Conservation (phyloP, 1,140 invertebrate species). For the Pogonomyrmex barbatus region DNA sequence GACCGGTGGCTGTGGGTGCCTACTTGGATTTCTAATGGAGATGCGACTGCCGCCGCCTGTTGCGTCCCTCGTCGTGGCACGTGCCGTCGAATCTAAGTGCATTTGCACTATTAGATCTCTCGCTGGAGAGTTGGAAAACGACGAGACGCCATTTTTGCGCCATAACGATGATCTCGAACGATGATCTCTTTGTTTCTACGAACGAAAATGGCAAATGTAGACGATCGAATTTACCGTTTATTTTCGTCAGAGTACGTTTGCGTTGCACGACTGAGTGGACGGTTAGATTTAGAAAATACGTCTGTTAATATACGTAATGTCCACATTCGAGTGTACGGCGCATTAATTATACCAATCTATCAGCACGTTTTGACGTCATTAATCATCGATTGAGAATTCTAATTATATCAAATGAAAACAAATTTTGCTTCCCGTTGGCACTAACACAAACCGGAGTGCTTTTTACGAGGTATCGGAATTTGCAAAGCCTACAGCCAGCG, state of each 20-base stretch:
- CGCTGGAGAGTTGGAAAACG: not conserved
- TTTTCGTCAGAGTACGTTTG: not conserved
- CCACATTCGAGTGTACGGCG: conserved; percentile 4
- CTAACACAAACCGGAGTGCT: not conserved
- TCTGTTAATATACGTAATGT: conserved; percentile 16
- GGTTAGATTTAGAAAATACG: conserved; percentile 16
- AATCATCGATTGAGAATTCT: conserved; percentile 33
- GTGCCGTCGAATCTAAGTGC: conserved; percentile 48
- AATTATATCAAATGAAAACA: conserved; percentile 23
- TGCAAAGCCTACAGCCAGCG: not conserved
- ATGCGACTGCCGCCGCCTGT: conserved; percentile 78
- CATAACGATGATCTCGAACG: not conserved
- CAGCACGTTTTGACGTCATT: conserved; percentile 6
- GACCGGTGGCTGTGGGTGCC: conserved; percentile 31
- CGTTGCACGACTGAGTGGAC: not conserved
- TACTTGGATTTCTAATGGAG: conserved; percentile 82
- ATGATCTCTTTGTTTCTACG: not conserved
- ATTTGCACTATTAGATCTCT: conserved; percentile 14
- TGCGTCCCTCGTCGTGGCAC: conserved; percentile 75
- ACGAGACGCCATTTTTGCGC: not conserved
- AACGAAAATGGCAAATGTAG: not conserved
- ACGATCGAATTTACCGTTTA: conserved; percentile 6
- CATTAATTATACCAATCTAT: conserved; percentile 10
- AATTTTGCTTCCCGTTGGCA: not conserved
- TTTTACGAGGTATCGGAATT: conserved; percentile 24